Conservation (phyloP, 2,797 vertebrate species). For the Arrhamphus sclerolepis region DNA sequence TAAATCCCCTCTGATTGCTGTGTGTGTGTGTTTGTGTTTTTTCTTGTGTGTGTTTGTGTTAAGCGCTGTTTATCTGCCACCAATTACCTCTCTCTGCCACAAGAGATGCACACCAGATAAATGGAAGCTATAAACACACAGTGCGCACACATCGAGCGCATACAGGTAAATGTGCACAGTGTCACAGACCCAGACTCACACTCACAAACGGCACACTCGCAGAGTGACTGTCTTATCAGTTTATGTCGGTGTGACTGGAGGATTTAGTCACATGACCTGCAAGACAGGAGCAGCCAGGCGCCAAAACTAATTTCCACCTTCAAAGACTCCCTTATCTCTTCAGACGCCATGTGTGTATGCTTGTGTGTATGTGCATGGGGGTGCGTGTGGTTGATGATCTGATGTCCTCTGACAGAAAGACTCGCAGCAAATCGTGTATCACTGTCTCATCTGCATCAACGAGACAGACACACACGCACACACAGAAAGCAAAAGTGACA, state of each 20-base stretch:
- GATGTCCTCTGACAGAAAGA: constrained; percentile 78
- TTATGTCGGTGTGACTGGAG: constrained; percentile 90
- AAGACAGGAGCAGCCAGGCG: constrained; percentile 91
- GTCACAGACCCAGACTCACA: constrained; percentile 58
- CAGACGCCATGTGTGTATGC: constrained; percentile 69
- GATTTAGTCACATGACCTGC: constrained; percentile 90
- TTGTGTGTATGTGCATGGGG: constrained; percentile 26
- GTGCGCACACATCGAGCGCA: constrained; percentile 19
- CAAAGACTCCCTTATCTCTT: constrained; percentile 90
- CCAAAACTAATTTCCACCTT: constrained; percentile 95
- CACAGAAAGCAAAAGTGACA: constrained; percentile 27
- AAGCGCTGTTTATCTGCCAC: constrained; percentile 96
- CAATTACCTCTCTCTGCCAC: constrained; percentile 93
- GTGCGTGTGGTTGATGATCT: constrained; percentile 66
- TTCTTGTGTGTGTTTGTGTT: constrained; percentile 81
- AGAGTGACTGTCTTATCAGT: constrained; percentile 90
- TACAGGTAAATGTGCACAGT: constrained; percentile 64
- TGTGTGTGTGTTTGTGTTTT: constrained; percentile 29
- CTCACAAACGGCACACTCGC: constrained; percentile 44
- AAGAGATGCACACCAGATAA: constrained; percentile 78
- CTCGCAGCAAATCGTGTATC: constrained; percentile 75
- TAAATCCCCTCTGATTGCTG: constrained; percentile 96
- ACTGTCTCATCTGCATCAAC: constrained; percentile 73
- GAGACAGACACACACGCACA: constrained; percentile 21
- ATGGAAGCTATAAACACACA: constrained; percentile 63